These are phyloP conservation scores for Marasmarcha lunaedactyla DNA, from an alignment of 2,888 invertebrate species.

Conservation along the genomic window DNA sequence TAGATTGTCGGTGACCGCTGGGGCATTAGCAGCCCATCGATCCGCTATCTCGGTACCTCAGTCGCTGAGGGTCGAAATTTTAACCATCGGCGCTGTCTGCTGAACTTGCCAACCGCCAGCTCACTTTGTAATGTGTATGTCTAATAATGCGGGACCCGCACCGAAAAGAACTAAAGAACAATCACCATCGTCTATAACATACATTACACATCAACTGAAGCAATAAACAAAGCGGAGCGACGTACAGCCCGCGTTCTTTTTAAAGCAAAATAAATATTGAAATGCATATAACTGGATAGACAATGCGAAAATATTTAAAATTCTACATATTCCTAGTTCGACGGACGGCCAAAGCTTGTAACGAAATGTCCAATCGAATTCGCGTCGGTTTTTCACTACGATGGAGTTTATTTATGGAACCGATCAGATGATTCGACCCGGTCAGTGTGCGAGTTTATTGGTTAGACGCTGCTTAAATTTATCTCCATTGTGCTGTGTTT, in stretches of 20 bases:
- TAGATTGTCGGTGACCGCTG: too few relatives aligned
- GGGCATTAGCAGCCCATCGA: constrained; percentile 45
- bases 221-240: too few relatives aligned
- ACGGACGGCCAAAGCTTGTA: too few relatives aligned
- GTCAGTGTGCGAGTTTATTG: constrained; percentile 22
- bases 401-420: not conserved
- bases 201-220: too few relatives aligned
- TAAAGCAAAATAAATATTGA: too few relatives aligned
- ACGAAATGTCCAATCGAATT: too few relatives aligned
- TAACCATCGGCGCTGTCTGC: constrained; percentile 59
- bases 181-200: too few relatives aligned
- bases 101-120: constrained; percentile 42
- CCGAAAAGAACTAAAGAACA: constrained; percentile 19
- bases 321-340: too few relatives aligned
- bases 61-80: constrained; percentile 65
- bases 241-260: too few relatives aligned
- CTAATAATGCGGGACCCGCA: constrained; percentile 18
- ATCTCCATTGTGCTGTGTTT: not conserved
- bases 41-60: constrained; percentile 40
- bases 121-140: constrained; percentile 44
- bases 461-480: constrained; percentile 4
- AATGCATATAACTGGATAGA: too few relatives aligned
- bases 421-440: constrained; percentile 28
- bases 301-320: too few relatives aligned
- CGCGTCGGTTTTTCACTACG: constrained; percentile 3